Conservation (phyloP, 1,140 invertebrate species). For the Oryctes rhinoceros region DNA sequence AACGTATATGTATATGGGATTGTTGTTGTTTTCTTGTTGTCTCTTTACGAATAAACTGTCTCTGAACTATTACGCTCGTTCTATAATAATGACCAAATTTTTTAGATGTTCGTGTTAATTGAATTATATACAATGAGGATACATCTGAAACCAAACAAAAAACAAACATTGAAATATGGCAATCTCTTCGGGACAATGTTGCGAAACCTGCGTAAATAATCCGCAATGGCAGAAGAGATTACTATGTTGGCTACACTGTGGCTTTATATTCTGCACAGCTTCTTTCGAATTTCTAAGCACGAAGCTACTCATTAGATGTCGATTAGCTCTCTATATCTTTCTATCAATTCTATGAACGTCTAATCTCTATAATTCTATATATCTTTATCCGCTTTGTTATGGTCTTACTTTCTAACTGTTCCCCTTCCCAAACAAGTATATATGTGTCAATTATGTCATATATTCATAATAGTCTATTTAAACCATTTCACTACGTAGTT, state of each 20-base stretch:
- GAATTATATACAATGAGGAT: constrained; percentile 6
- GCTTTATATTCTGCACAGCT: neutral
- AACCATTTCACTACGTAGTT: neutral
- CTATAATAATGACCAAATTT: constrained; percentile 43
- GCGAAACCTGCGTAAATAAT: neutral
- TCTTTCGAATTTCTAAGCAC: neutral
- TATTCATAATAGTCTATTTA: constrained; percentile 42
- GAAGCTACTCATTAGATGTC: neutral
- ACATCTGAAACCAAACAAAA: neutral
- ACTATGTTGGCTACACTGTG: neutral
- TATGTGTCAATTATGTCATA: constrained; percentile 57
- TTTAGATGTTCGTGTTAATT: neutral
- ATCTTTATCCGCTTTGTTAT: neutral
- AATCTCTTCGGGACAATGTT: neutral
- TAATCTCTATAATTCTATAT: neutral
- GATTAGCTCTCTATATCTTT: neutral
- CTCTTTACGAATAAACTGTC: constrained; percentile 46
- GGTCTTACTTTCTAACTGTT: constrained; percentile 28
- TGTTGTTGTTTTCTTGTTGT: constrained; percentile 55
- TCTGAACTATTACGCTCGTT: neutral
- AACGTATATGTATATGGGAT: constrained; percentile 46
- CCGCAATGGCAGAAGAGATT: neutral
- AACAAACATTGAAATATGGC: neutral
- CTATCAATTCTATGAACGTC: neutral
- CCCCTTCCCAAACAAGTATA: constrained; percentile 32